Base-by-base conservation (phyloP, 2,797 vertebrate genomes). In the Urophycis tenuis region DNA sequence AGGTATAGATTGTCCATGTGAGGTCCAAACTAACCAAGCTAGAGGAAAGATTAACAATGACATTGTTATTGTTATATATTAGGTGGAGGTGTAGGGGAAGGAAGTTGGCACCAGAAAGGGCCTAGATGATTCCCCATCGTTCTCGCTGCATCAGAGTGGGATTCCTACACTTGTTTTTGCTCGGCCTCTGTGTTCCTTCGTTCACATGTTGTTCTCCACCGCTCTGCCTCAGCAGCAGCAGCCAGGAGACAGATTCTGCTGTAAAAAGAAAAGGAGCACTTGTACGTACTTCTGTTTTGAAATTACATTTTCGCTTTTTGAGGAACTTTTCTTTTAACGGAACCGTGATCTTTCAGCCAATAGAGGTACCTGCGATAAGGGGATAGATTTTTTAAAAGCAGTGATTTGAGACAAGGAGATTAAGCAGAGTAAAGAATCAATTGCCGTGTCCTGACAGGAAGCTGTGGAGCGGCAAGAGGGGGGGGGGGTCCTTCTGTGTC, bases 381-480 rank as follows among this genome's bases (percentile, higher is more conserved):
- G 19, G 10, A 30, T 74, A 31, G 82, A 80, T n/a, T n/a, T n/a
- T n/a, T n/a, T n/a, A 71, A 15, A 32, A 83, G 78, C 39, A 60
- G 73, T 39, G 36, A 74, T 82, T 86, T 83, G 72, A 80, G 64
- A 81, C 35, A 36, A 76, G 74, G 41, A 76, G 74, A 79, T 88
- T 81, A 79, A 79, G 75, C 83, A 34, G 53, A 64, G 75, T 83
- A 80, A 82, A 87, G 73, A 88, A 88, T 87, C 77, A 85, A 83
- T 87, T 87, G 81, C 80, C 78, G 83, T 75, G 72, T 83, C 77
- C 78, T 81, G 82, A 82, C 82, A 64, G n/a, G 53, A 22, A 83
- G 78, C 83, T 49, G 77, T 79, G 81, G 67, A 80, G 70, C 79
- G 74, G 82, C 74, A 76, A 71, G 76, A n/a, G 74, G 78, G 79